phyloP scores from a whole-genome alignment of 2,797 vertebrate species.

The Galago senegalensis region DNA sequence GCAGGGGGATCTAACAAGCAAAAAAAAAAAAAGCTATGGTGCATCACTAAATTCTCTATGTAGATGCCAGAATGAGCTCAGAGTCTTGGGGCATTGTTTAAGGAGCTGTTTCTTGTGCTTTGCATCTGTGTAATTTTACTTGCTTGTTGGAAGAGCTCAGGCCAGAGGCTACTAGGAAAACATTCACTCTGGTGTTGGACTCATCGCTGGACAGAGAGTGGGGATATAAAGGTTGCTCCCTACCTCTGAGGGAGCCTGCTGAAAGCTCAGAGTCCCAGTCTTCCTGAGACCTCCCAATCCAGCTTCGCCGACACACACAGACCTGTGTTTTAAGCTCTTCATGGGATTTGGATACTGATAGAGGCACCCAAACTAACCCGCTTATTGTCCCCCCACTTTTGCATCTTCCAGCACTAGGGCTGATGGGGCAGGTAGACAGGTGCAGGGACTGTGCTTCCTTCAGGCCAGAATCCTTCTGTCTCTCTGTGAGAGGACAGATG shows the following conservation, averaged over 20 bases:
- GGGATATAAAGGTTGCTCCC: background rate
- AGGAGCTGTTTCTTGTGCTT: accelerated
- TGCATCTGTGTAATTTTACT: background rate
- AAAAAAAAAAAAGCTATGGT: accelerated
- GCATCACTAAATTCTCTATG: background rate
- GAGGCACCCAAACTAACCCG: accelerated
- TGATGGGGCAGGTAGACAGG: background rate
- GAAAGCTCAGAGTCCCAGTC: background rate
- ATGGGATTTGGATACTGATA: accelerated
- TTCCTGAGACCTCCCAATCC: background rate
- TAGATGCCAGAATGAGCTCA: accelerated
- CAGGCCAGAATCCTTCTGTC: too few species aligned
- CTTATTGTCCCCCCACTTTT: accelerated
- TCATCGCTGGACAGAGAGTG: accelerated
- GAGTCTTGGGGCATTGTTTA: accelerated
- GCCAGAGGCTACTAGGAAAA: background rate
- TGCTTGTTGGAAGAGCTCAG: background rate
- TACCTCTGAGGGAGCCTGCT: background rate
- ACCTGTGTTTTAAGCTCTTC: background rate
- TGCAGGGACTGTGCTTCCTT: background rate
- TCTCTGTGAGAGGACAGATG: accelerated
- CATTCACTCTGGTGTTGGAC: accelerated
- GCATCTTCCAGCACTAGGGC: background rate
- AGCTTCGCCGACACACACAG: accelerated
- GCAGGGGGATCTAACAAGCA: too few species aligned